Evolutionary conservation across 2,797 vertebrate species (phyloP).

Genomic region (Pipistrellus kuhlii): DNA sequence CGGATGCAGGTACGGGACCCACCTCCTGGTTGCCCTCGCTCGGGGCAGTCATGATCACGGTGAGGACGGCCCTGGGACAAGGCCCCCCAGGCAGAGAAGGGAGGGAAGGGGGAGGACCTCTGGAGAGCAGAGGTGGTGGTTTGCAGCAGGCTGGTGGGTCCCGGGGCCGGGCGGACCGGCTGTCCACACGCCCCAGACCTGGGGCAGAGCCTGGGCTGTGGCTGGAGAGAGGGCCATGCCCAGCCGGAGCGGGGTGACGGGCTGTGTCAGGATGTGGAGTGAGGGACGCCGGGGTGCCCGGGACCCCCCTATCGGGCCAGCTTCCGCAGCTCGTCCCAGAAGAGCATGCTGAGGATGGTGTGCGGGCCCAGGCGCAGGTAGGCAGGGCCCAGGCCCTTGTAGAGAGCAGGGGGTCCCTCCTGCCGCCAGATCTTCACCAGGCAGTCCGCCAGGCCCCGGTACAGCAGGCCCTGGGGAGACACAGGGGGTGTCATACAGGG

Average conservation of each 20-base stretch:
- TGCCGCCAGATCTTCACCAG: conserved; percentile 91
- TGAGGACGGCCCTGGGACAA: not conserved
- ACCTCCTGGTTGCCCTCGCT: fast-evolving
- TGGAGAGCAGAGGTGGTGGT: not conserved
- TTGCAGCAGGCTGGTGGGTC: not conserved
- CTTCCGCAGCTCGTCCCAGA: conserved; percentile 96
- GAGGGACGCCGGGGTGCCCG: not conserved
- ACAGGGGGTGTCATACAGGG: not conserved
- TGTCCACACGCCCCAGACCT: fast-evolving
- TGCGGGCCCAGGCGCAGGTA: conserved; percentile 96
- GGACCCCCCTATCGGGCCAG: conserved; percentile 80
- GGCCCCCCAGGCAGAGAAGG: not conserved
- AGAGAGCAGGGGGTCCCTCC: conserved; percentile 93
- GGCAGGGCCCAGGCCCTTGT: conserved; percentile 95
- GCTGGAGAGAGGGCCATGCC: not conserved
- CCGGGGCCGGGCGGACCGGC: not conserved
- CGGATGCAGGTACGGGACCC: not conserved
- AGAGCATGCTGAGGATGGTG: conserved; percentile 96
- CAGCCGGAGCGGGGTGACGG: fast-evolving
- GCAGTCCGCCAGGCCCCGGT: conserved; percentile 93
- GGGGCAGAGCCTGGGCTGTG: not conserved
- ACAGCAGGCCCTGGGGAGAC: conserved; percentile 91
- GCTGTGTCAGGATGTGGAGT: not conserved
- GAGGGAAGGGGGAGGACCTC: not conserved
- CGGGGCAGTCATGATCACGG: fast-evolving